Conservation (phyloP, 2,888 invertebrate species). For the Nebria brevicollis region DNA sequence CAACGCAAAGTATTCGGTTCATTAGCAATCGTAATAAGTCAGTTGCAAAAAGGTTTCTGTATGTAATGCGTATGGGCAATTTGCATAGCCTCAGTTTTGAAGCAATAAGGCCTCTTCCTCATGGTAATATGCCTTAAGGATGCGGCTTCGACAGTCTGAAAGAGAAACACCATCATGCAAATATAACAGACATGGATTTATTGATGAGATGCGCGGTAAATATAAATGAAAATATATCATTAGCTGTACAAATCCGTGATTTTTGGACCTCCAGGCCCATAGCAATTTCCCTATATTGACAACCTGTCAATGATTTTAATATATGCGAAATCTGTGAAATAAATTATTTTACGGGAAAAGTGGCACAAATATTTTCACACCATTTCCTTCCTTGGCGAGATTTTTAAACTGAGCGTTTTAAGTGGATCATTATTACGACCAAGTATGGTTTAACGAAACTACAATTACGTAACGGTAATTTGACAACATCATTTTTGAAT, state of each 20-base stretch:
- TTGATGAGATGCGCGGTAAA: not conserved
- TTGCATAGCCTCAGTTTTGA: not conserved
- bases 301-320: not conserved
- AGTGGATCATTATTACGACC: not conserved
- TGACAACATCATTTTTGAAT: no score
- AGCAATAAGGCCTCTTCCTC: not conserved
- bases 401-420: not conserved
- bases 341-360: not conserved
- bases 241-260: not conserved
- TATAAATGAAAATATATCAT: constrained; percentile 1
- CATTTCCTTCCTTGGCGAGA: not conserved
- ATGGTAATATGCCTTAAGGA: not conserved
- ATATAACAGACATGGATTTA: not conserved
- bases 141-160: not conserved
- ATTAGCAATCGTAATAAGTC: not conserved
- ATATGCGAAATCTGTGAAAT: not conserved
- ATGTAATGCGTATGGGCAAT: not conserved
- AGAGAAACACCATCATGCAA: not conserved
- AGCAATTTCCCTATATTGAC: not conserved
- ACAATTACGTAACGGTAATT: no score
- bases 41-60: not conserved
- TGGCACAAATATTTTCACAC: not conserved
- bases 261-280: not conserved
- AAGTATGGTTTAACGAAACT: no score
- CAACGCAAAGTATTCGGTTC: not conserved